These are phyloP conservation scores for Zelleria hepariella DNA, from an alignment of 2,888 invertebrate genomes.

Conservation along the genomic window DNA sequence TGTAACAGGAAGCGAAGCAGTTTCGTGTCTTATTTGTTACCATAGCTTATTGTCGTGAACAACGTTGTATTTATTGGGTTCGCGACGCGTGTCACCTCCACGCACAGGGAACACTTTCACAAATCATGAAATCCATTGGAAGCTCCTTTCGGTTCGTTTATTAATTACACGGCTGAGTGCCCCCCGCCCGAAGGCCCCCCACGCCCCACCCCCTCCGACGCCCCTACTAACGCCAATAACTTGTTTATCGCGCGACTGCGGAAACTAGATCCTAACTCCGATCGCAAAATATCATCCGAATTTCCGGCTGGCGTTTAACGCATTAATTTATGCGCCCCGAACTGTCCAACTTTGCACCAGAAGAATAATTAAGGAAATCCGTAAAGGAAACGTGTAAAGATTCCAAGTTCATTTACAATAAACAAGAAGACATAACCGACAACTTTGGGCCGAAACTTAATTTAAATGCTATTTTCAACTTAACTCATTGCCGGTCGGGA, in stretches of 20 bases:
- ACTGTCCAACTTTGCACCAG: slow-evolving; percentile 17
- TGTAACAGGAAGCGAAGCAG: too few species aligned
- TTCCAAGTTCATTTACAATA: slow-evolving; percentile 7
- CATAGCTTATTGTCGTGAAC: background rate
- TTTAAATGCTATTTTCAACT: slow-evolving; percentile 1
- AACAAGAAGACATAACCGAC: background rate
- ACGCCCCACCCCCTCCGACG: slow-evolving; percentile 17
- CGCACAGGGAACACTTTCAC: slow-evolving; percentile 28
- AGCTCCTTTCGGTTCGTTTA: slow-evolving; percentile 49
- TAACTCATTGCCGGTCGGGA: background rate
- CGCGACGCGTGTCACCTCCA: slow-evolving; percentile 4
- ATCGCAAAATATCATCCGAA: slow-evolving; percentile 53
- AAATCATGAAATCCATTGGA: slow-evolving; percentile 47
- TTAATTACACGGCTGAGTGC: slow-evolving; percentile 53
- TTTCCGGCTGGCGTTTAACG: slow-evolving; percentile 34
- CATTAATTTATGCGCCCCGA: slow-evolving; percentile 19
- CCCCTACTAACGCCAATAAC: slow-evolving; percentile 46
- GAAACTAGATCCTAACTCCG: slow-evolving; percentile 57
- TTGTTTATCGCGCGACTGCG: slow-evolving; percentile 57
- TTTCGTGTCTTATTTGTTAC: too few species aligned
- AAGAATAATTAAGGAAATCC: slow-evolving; percentile 20
- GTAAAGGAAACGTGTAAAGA: slow-evolving; percentile 15
- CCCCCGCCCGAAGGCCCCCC: slow-evolving; percentile 14
- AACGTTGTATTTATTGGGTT: background rate
- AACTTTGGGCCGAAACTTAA: background rate